Evolutionary conservation across 2,797 vertebrate genomes (phyloP).

Genomic region (Sebastes cheni): DNA sequence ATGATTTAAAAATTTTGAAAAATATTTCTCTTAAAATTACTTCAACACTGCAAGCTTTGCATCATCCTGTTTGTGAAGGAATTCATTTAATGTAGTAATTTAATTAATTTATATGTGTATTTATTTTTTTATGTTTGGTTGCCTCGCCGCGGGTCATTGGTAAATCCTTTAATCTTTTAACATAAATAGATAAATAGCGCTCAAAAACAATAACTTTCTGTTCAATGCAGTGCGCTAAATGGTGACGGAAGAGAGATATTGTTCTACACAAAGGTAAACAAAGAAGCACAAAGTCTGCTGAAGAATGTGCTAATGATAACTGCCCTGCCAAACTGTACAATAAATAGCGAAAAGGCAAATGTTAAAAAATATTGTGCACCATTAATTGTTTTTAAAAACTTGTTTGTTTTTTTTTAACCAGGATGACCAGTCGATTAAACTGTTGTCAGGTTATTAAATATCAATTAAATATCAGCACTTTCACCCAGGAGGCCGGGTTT

Average conservation of each 20-base stretch:
- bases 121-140: slow-evolving; percentile 10
- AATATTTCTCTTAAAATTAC: slow-evolving; percentile 17
- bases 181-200: slow-evolving; percentile 31
- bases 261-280: neutral
- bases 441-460: too few species aligned
- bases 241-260: too few species aligned
- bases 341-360: neutral
- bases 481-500: too few species aligned
- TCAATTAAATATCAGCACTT: too few species aligned
- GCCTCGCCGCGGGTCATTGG: slow-evolving; percentile 16
- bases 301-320: neutral
- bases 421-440: too few species aligned
- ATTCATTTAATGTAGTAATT: slow-evolving; percentile 5
- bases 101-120: neutral
- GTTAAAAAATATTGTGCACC: neutral
- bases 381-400: neutral
- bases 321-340: neutral
- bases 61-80: slow-evolving; percentile 50
- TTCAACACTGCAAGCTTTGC: slow-evolving; percentile 38
- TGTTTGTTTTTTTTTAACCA: neutral
- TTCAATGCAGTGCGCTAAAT: neutral
- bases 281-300: neutral
- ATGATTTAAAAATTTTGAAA: neutral
- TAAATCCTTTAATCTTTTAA: slow-evolving; percentile 37
- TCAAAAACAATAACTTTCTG: slow-evolving; percentile 27